Evolutionary conservation across 1,140 invertebrate species (phyloP), one percentile per base, ranked within the genome.

Genomic region (Hesperophylax magnus): DNA sequence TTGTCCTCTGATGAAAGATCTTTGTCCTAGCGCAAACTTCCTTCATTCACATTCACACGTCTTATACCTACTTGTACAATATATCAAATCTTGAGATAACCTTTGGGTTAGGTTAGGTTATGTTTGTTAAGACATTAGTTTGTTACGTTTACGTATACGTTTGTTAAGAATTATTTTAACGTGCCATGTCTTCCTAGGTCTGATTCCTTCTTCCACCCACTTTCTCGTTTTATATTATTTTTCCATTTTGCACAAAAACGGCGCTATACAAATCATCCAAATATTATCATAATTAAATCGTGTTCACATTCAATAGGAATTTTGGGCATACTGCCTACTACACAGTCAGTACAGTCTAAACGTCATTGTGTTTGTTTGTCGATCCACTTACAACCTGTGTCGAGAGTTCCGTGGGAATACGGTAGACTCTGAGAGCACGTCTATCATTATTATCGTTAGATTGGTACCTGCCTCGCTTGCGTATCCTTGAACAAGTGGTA

Each of bases 401-500:
- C 56, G 15, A 61, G 9, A 24, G 58, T 24, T 61, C 58, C 58
- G 58, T 61, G 58, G 58, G 58, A 61, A 61, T 24, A 18, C 18
- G 15, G 20, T 8, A 61, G 20, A 58, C 58, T 11, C 11, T 24
- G 18, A 60, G 4, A 60, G n/a, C 58, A 15, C 39, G 39, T 47
- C 39, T 61, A 18, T 22, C 58, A 61, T 61, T 60, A 60, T 60
- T 18, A 60, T 60, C 15, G 56, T 18, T 18, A 22, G 56, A 60
- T 60, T 15, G 58, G 18, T 61, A 20, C 58, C 24, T 24, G 58
- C 58, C 7, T 18, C 58, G 20, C n/a, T 60, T 60, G 17, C 17
- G 17, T 22, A 61, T 61, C 58, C 58, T 61, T 61, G 58, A 61
- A 61, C 58, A 20, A 61, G 58, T 61, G 8, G 24, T 61, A 18